A percentile compares a stretch with the other conserved stretches of the same genome.
These are phyloP conservation scores for Coendou prehensilis DNA, from an alignment of 2,797 vertebrate genomes.

Conservation along the genomic window DNA sequence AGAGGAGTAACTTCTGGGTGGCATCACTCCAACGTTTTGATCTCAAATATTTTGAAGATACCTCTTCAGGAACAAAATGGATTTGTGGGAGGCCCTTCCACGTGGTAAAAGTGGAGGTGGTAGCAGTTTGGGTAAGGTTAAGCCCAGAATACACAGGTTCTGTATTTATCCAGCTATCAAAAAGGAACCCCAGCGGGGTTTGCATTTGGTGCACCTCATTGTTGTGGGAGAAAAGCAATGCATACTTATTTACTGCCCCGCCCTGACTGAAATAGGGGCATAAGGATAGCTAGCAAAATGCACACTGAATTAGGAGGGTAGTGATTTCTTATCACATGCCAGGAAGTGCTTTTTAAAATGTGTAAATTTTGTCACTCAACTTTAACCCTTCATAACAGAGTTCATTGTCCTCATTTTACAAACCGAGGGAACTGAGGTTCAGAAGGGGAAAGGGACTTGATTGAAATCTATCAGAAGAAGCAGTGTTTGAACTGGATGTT, in stretches of 20 bases:
- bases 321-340: conserved; percentile 2
- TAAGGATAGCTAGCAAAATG: background rate
- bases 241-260: conserved; percentile 24
- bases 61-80: conserved; percentile 21
- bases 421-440: conserved; percentile 7
- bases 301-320: background rate
- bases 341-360: conserved; percentile 51
- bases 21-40: conserved; percentile 7
- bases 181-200: background rate
- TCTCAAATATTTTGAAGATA: conserved; percentile 49
- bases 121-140: background rate
- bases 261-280: background rate
- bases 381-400: conserved; percentile 52
- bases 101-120: background rate
- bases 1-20: conserved; percentile 33
- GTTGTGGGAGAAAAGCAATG: background rate
- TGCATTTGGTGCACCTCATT: conserved; percentile 8
- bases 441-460: background rate
- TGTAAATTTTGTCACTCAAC: conserved; percentile 25
- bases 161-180: conserved; percentile 32
- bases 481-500: background rate
- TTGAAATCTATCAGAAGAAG: conserved; percentile 19
- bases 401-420: conserved; percentile 1
- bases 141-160: background rate
- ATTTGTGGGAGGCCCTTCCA: conserved; percentile 37